These are phyloP conservation scores for Oxyteleia sp. DNA, from an alignment of 2,888 invertebrate genomes.

Conservation along the genomic window DNA sequence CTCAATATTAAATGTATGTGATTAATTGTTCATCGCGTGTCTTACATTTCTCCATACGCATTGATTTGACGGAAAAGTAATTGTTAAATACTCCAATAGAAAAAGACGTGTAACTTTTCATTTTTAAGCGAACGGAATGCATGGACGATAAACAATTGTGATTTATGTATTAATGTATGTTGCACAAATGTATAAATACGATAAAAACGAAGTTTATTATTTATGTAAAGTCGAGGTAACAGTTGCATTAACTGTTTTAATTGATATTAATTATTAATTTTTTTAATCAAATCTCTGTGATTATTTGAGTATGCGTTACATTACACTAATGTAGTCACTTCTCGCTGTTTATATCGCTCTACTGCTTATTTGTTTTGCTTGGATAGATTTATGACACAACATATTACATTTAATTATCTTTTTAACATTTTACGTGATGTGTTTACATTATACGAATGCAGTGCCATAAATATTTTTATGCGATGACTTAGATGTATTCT, in stretches of 20 bases:
- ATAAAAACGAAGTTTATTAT: neutral
- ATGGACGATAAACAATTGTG: neutral
- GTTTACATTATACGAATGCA: neutral
- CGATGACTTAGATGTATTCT: neutral
- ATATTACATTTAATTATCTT: neutral
- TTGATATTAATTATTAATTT: neutral
- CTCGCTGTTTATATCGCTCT: neutral
- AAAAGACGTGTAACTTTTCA: neutral
- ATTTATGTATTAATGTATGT: neutral
- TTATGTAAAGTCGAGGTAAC: neutral
- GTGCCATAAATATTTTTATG: conserved; percentile 1
- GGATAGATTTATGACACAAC: too few relatives aligned
- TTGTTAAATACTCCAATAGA: neutral
- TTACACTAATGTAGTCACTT: neutral
- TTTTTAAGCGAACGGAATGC: neutral
- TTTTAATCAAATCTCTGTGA: neutral
- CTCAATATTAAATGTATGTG: neutral
- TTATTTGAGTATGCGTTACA: neutral
- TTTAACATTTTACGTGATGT: neutral
- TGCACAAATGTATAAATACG: conserved; percentile 2
- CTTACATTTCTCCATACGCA: neutral
- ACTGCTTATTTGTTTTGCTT: too few relatives aligned
- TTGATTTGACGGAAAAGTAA: neutral
- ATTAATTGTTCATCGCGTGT: neutral
- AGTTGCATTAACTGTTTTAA: neutral